Evolutionary conservation across 64 coral and sea anemone genomes (phyloP), one percentile per base, ranked within the genome.

Genomic region (Platygyra sinensis): DNA sequence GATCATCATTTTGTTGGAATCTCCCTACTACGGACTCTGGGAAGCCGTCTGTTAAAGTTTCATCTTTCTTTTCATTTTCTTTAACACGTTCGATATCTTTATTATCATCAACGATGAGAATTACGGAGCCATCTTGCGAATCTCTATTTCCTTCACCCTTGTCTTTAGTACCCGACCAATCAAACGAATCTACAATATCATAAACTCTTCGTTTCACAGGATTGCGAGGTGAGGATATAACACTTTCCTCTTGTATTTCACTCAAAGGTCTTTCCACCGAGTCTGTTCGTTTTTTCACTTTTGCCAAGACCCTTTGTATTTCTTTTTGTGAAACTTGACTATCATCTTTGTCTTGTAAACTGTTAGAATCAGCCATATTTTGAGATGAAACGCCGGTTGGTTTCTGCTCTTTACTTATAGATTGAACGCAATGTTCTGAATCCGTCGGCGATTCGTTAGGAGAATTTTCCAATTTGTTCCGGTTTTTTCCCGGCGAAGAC

Each of bases 151-250:
- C 24, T 57, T 80, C 59, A 9, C 5, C 16, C 7, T 20, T 22
- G 5, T 27, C 11, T 64, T 20, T 33, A 50, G 62, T 85, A 51
- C 81, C 63, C 7, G 81, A 71, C 62, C 81, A 85, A 71, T 67
- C 62, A 85, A 85, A 85, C 14, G 81, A 71, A 51, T 85, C 81
- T 49, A 15, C 81, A 14, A 42, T 33, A 49, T 67, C 62, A 27
- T 24, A 13, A 25, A 46, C 30, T 38, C 25, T 49, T 72, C 39
- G 62, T 29, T 24, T 69, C 12, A 71, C 33, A 28, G 24, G 12
- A 71, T 19, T 25, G 20, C 30, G 24, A 42, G 59, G 30, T 24
- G 30, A 11, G 20, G 60, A 65, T 39, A 38, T 20, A 10, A 9
- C 16, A 24, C 39, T 72, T 69, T 32, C 15, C 2, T 69, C 25